Evolutionary conservation across 2,113 vertebrate genomes (phyloP), one percentile per base, ranked within the genome.

Genomic region (Pteropus alecto): DNA sequence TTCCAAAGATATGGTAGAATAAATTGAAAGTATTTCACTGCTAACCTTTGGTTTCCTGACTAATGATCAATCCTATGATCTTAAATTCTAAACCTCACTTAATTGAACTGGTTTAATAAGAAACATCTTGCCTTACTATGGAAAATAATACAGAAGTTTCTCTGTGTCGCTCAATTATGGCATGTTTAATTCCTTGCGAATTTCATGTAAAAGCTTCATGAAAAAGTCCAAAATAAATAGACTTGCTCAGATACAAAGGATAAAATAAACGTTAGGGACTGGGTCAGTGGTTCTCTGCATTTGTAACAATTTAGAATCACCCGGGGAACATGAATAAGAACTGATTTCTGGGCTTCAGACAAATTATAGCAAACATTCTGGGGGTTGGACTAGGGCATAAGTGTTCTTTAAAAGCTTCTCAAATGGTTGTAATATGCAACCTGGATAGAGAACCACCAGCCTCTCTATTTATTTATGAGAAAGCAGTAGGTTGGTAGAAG

Each of bases 31-130:
- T 4, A 35, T 35, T 60, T 22, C 51, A 38, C 33, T 67, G 28
- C n/a, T 91, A 67, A 35, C n/a, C 26, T 84, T 63, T 63, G 26
- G 4, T 83, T 81, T 90, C 89, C 26, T 77, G 56, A 60, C 13
- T 84, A 67, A 73, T 26, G 6, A 30, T 71, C 94, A 81, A 92
- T 16, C 16, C 70, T 71, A 60, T 56, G 14, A 95, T 48, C 35
- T 43, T 94, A 56, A 79, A 71, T 71, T 94, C 26, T 58, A 92
- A 89, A 77, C 22, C 74, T 41, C 22, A 65, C 11, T 60, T 60
- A 94, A 56, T n/a, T 76, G 61, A 90, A 6, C 28, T 92, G 67
- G 67, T 33, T 93, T 79, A 96, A 88, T 68, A 68, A 82, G n/a
- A 92, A 92, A 88, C 19, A 92, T 7, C 24, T 7, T 79, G 35